A percentile compares a stretch with the other conserved stretches of the same genome.
These are phyloP conservation scores for Lutjanus argentimaculatus DNA, from an alignment of 2,797 vertebrate species.

Conservation along the genomic window DNA sequence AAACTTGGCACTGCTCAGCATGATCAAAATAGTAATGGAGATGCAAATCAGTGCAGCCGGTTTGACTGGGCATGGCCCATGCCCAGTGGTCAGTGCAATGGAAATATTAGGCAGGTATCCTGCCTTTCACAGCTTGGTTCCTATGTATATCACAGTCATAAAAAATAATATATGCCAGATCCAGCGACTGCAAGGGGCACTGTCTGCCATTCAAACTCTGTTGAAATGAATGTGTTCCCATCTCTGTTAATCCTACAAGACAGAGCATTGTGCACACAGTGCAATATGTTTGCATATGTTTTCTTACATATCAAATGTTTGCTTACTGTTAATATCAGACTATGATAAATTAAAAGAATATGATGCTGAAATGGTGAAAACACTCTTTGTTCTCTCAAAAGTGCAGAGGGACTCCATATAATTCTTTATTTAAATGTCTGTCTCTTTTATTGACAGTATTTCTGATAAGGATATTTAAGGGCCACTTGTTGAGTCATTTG, in stretches of 20 bases:
- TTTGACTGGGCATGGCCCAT: too few relatives aligned
- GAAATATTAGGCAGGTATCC: too few relatives aligned
- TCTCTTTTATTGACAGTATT: not conserved
- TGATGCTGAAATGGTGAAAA: not conserved
- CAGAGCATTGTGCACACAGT: not conserved
- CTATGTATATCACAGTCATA: not conserved
- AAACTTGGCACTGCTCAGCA: too few relatives aligned
- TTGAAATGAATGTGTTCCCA: not conserved
- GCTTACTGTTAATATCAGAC: not conserved
- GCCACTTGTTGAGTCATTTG: not conserved
- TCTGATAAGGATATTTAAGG: not conserved
- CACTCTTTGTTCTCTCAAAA: not conserved
- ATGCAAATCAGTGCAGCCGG: too few relatives aligned
- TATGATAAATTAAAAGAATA: not conserved
- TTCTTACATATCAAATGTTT: not conserved
- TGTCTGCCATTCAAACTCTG: not conserved
- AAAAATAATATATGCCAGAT: too few relatives aligned
- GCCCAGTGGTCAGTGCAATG: too few relatives aligned
- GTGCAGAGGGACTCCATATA: too few relatives aligned
- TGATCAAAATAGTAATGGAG: too few relatives aligned
- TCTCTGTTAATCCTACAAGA: not conserved
- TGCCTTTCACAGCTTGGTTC: not conserved
- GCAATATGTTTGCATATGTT: not conserved
- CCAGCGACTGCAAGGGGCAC: too few relatives aligned
- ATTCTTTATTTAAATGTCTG: not conserved